Evolutionary conservation across 2,888 invertebrate species (phyloP), one percentile per base, ranked within the genome.

Genomic region (Tenodera sinensis): DNA sequence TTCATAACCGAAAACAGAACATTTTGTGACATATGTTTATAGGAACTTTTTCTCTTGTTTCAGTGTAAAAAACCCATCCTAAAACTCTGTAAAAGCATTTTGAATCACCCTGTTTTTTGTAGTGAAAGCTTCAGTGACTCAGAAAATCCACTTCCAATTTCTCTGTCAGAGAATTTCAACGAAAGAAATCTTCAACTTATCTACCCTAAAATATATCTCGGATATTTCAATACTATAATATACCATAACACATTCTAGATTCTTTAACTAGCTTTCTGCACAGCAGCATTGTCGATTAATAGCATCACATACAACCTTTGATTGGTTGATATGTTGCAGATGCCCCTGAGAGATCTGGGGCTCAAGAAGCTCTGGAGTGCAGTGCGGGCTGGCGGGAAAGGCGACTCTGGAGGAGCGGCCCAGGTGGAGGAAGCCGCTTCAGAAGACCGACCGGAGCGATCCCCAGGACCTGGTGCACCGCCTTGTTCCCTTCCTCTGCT

Each of bases 261-360:
- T 34, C 34, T 34, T 34, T 34, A 34, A 34, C 0, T 3, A 7
- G 7, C 7, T 34, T 34, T 34, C 7, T 7, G 34, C 3, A 7
- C 34, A 7, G 34, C 34, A 34, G 7, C 34, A 34, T 34, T 34
- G 7, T 42, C 12, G 42, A 42, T 12, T 42, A 12, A 42, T 42
- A 42, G 1, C 12, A 9, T 3, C 42, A 1, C 42, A 9, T 42
- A 12, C 12, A 42, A 42, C 12, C 8, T 34, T 2, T 34, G 34
- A 1, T 42, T 12, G 12, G 83, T 27, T 9, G 84, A 28, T 87
- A 2, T n/a, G 28, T 89, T 86, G 71, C 91, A 93, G 93, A 93
- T 93, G 92, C 93, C 93, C 92, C 91, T 93, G 92, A 93, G 92
- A 92, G 93, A 93, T 91, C 92, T 93, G 91, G 92, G 93, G 91